These are phyloP conservation scores for Saccopteryx leptura DNA, from an alignment of 2,113 vertebrate genomes.

Conservation along the genomic window DNA sequence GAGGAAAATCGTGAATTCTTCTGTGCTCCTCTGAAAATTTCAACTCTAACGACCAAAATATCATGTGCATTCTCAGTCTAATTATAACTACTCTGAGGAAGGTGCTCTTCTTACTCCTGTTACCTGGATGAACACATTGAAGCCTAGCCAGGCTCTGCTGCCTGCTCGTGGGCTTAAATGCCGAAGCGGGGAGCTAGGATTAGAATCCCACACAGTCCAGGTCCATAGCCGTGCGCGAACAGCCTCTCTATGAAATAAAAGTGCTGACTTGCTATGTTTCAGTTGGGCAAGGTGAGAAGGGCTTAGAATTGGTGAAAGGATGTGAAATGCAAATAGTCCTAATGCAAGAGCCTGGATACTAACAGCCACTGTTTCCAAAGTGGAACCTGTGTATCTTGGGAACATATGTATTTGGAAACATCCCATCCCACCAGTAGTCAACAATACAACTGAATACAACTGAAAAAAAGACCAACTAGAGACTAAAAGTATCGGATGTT, in stretches of 20 bases:
- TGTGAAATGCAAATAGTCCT: too few relatives aligned
- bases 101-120: not conserved
- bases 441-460: not conserved
- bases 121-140: not conserved
- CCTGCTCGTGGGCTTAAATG: not conserved
- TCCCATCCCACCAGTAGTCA: not conserved
- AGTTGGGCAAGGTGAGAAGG: not conserved
- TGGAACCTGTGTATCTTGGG: not conserved
- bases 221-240: fast-evolving
- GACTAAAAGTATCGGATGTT: not conserved
- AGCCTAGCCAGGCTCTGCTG: not conserved
- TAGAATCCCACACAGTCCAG: not conserved
- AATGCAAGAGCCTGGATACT: not conserved
- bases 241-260: not conserved
- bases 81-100: not conserved
- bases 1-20: not conserved
- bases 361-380: not conserved
- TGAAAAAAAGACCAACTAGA: not conserved
- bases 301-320: not conserved
- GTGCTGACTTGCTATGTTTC: not conserved
- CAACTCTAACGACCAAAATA: not conserved
- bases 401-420: not conserved
- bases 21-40: not conserved
- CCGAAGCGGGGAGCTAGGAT: not conserved
- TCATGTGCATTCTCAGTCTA: not conserved